Percentiles rank a stretch among this genome's conserved stretches.
Conservation (phyloP, 1,140 invertebrate genomes). For the Monomorium pharaonis region DNA sequence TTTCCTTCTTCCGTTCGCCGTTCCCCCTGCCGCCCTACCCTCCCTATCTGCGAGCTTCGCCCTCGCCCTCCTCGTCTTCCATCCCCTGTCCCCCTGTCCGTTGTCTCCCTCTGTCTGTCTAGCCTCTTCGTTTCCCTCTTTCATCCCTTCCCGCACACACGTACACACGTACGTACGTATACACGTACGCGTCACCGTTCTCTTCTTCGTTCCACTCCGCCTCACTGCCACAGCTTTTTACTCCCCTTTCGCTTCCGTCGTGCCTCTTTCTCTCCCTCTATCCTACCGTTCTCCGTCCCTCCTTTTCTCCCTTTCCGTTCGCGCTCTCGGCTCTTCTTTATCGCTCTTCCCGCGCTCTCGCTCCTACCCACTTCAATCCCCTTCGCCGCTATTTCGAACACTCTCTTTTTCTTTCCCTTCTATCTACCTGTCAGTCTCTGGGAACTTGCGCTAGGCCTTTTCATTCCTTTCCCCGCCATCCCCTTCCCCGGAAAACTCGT, state of each 20-base stretch:
- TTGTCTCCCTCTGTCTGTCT: conserved; percentile 57
- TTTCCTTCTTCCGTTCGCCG: conserved; percentile 54
- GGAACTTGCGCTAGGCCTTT: conserved; percentile 42
- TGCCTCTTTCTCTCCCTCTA: conserved; percentile 23
- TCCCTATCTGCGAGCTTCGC: conserved; percentile 41
- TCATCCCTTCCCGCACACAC: conserved; percentile 31
- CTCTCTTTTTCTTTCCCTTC: conserved; percentile 67
- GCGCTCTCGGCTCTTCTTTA: conserved; percentile 46
- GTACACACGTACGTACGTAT: no score
- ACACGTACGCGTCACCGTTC: conserved; percentile 29
- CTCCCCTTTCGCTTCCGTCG: conserved; percentile 37
- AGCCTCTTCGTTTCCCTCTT: conserved; percentile 49
- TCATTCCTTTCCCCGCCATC: not conserved
- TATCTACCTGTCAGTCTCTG: conserved; percentile 51
- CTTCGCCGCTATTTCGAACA: conserved; percentile 69
- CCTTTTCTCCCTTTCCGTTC: not conserved
- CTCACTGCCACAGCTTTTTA: conserved; percentile 6
- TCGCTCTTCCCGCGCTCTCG: conserved; percentile 16
- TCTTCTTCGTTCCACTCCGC: conserved; percentile 51
- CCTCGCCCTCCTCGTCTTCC: not conserved
- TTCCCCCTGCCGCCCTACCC: conserved; percentile 14
- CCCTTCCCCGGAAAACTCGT: conserved; percentile 68
- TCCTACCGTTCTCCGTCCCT: conserved; percentile 10
- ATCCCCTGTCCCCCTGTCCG: conserved; percentile 5
- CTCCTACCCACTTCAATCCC: conserved; percentile 37